These are phyloP conservation scores for Heloderma charlesbogerti DNA, from an alignment of 2,113 vertebrate species.

Conservation along the genomic window DNA sequence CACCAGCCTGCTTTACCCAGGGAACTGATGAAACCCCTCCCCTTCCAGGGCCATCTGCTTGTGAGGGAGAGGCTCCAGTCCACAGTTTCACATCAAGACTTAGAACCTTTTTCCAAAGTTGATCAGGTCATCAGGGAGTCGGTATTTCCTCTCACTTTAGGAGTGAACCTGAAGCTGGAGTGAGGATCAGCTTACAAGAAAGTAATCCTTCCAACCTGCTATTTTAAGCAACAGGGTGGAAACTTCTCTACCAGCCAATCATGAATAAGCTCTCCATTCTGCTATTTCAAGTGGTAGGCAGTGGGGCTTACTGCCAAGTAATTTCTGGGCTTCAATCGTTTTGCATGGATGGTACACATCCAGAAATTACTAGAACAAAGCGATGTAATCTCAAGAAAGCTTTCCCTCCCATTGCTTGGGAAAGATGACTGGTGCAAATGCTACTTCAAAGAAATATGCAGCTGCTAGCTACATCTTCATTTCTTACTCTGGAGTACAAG, in stretches of 20 bases:
- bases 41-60: background rate
- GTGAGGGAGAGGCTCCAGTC: background rate
- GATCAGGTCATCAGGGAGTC: too few species aligned
- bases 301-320: too few species aligned
- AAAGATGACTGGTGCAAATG: background rate
- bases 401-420: background rate
- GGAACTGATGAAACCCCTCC: background rate
- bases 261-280: background rate
- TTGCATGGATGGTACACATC: too few species aligned
- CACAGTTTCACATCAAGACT: background rate
- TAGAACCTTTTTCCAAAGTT: background rate
- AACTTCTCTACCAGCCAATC: background rate
- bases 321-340: background rate
- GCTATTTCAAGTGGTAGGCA: background rate
- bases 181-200: background rate
- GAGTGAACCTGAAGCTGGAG: background rate
- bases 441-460: too few species aligned
- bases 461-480: too few species aligned
- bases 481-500: too few species aligned
- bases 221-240: background rate
- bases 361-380: background rate
- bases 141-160: background rate
- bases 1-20: background rate
- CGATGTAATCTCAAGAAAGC: background rate
- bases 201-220: background rate